phyloP scores from a whole-genome alignment of 2,113 vertebrate species.

The Plestiodon gilberti region DNA sequence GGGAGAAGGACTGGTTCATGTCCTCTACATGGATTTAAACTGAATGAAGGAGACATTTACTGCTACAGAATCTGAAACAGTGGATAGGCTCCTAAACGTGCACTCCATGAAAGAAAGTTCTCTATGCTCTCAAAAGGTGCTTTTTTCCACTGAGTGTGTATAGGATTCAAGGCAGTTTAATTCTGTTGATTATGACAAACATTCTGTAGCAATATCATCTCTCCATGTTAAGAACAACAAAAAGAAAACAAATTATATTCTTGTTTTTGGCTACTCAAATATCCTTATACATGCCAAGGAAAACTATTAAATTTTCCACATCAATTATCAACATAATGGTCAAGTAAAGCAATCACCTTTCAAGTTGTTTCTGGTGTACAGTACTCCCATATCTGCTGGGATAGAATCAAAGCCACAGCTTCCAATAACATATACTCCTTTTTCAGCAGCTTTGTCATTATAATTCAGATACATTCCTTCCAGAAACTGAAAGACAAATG shows the following conservation, averaged over 20 bases:
- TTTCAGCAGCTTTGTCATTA: slow-evolving; percentile 85
- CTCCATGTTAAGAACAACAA: background rate
- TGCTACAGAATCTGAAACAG: background rate
- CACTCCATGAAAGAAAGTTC: no score
- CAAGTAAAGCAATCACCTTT: slow-evolving; percentile 79
- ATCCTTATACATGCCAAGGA: background rate
- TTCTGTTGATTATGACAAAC: background rate
- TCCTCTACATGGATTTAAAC: background rate
- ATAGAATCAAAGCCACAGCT: slow-evolving; percentile 97
- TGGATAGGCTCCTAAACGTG: no score
- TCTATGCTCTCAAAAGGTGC: no score
- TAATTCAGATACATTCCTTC: slow-evolving; percentile 92
- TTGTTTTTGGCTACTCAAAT: background rate
- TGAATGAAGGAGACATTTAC: background rate
- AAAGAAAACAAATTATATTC: background rate
- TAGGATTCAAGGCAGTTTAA: no score
- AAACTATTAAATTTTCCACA: background rate
- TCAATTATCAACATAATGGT: background rate
- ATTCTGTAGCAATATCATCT: background rate
- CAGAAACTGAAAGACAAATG: slow-evolving; percentile 84
- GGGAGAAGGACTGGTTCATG: background rate
- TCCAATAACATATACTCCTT: slow-evolving; percentile 89
- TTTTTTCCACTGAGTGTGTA: no score
- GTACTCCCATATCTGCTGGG: slow-evolving; percentile 92
- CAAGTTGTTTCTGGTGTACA: slow-evolving; percentile 90